These are phyloP conservation scores for Sitophilus oryzae DNA, from an alignment of 1,140 invertebrate genomes.

Conservation along the genomic window DNA sequence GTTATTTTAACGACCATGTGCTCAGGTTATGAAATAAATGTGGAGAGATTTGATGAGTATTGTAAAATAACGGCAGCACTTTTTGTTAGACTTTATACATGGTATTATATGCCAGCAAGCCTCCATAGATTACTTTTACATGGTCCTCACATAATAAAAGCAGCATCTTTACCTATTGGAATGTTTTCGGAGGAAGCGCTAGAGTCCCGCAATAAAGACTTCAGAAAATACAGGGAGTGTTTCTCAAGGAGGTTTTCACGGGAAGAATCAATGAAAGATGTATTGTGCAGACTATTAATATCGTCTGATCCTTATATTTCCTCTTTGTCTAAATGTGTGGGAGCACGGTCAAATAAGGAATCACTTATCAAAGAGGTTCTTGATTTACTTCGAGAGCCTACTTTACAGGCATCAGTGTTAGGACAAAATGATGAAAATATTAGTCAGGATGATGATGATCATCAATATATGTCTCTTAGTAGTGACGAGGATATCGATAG, in stretches of 20 bases:
- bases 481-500: too few species aligned
- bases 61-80: conserved; percentile 23
- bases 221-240: conserved; percentile 22
- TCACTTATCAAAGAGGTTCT: too few species aligned
- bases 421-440: too few species aligned
- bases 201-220: conserved; percentile 39
- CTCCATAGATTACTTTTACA: conserved; percentile 39
- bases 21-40: conserved; percentile 28
- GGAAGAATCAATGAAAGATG: conserved; percentile 11
- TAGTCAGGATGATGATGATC: too few species aligned
- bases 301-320: conserved; percentile 13
- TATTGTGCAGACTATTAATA: conserved; percentile 5
- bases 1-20: conserved; percentile 33
- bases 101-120: conserved; percentile 36
- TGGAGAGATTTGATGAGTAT: conserved; percentile 26
- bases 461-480: too few species aligned
- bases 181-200: conserved; percentile 39
- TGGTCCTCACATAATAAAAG: conserved; percentile 32
- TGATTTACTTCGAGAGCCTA: too few species aligned
- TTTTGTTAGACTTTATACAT: conserved; percentile 33
- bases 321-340: too few species aligned
- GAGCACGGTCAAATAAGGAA: too few species aligned
- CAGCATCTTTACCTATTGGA: conserved; percentile 37
- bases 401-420: too few species aligned
- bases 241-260: conserved; percentile 8